Evolutionary conservation across 2,888 invertebrate species (phyloP), one percentile per base, ranked within the genome.

Genomic region (Hydraecia micacea): DNA sequence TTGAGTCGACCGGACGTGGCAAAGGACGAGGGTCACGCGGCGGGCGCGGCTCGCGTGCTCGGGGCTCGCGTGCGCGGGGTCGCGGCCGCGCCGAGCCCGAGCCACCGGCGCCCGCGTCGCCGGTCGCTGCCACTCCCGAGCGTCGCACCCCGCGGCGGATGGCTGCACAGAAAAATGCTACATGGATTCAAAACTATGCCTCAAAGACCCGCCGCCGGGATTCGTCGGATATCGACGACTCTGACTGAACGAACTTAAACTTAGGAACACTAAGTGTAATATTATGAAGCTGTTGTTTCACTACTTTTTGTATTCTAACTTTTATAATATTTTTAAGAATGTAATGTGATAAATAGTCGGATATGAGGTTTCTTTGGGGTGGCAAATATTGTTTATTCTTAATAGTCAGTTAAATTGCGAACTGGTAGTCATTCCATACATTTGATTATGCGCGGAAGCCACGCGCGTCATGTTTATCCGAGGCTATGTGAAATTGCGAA

Each of bases 61-160:
- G 90, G 49, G 86, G 77, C 0, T 60, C 85, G 83, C 63, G 85
- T 52, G 75, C 80, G 79, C 80, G 86, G 77, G 81, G 75, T 77
- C 83, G 84, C 82, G 84, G 65, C 76, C 87, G 81, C 79, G 70
- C 87, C 49, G 84, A 88, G 72, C 88, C 90, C 7, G 92, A 92
- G 81, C 73, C 83, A 85, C 85, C 90, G 83, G 73, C 81, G 86
- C 86, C 90, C 87, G 52, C 87, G 77, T 68, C 82, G 74, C 87
- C 89, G 67, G 73, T 86, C 60, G 81, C 88, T 79, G 85, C 91
- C 86, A 92, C 81, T 88, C 94, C 92, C 25, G 93, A 95, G 89
- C 95, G 95, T 79, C 94, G 95, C 88, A 95, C 96, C 68, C 96
- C 96, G 76, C 95, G 95, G 58, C 94, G 96, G 68, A 86, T 93